Percentiles rank a stretch among this genome's conserved stretches.
Conservation (phyloP, 2,113 vertebrate species). For the Tonatia bakeri region DNA sequence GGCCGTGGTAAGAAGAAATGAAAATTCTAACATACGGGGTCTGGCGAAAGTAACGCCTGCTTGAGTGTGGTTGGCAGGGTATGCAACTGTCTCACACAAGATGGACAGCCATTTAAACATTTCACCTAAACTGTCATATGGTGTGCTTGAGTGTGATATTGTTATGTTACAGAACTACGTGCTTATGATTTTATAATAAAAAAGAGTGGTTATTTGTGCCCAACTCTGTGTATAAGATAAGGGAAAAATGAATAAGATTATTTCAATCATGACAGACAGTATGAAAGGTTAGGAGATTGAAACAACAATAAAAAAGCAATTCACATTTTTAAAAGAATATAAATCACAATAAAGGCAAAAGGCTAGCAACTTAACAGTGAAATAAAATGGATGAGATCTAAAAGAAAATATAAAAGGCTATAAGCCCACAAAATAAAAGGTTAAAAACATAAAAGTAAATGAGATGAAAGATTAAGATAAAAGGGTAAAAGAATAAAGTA, state of each 20-base stretch:
- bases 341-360: constrained; percentile 60
- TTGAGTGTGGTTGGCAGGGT: too few relatives aligned
- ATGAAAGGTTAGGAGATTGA: constrained; percentile 42
- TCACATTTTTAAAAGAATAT: not conserved
- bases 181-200: too few relatives aligned
- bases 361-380: constrained; percentile 37
- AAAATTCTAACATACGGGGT: not conserved
- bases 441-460: constrained; percentile 63
- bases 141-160: too few relatives aligned
- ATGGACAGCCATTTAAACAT: too few relatives aligned
- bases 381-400: constrained; percentile 3
- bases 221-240: not conserved
- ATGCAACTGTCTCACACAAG: too few relatives aligned
- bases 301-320: constrained; percentile 20
- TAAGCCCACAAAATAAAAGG: constrained; percentile 41
- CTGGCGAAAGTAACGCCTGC: too few relatives aligned
- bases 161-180: too few relatives aligned
- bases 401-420: constrained; percentile 47
- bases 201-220: too few relatives aligned
- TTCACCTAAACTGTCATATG: too few relatives aligned
- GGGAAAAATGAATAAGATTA: constrained; percentile 29
- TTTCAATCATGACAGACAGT: not conserved
- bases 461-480: constrained; percentile 48
- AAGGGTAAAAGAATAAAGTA: not conserved
- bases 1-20: not conserved